Base-by-base conservation (phyloP, 2,113 vertebrate species). In the Heterotis niloticus region DNA sequence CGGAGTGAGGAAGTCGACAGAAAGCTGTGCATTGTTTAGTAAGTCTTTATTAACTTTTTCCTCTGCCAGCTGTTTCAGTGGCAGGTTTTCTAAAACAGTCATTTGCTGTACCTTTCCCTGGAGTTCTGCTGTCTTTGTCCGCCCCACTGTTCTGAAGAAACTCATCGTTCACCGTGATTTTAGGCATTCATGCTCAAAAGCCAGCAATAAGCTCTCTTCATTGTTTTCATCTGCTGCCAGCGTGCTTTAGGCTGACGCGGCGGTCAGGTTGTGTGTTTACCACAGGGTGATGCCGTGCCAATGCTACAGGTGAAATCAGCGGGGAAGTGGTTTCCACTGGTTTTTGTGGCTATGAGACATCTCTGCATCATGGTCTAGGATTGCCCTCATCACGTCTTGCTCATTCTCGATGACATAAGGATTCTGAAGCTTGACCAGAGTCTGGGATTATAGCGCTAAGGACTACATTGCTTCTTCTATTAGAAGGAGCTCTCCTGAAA, bases 331-430 rank as follows among this genome's bases (percentile, higher is more conserved):
- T 56, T 29, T 68, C n/a, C n/a, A n/a, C n/a, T 78, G 29, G 64
- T 29, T 17, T 78, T 78, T 78, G 13, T 78, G 13, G 26, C 76
- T 57, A 64, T 54, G 57, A 64, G 64, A 56, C 28, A 11, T 57
- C 51, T 24, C 51, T 26, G 51, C 51, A 29, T 26, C 64, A 29
- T 4, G 10, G 23, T 24, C 64, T 18, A 11, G 54, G 44, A 26
- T 67, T 77, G 64, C 24, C 64, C 12, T 76, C 14, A 44, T 44
- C 3, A 44, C 23, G 9, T 10, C 29, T 54, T 34, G 12, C 14
- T 20, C 64, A 66, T 70, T 10, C 13, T 28, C 52, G n/a, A 72
- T 1, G 20, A 51, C 20, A 72, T 7, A 44, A 44, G 34, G 34
- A 44, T 44, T 44, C 7, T 44, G 34, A 54, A 54, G 18, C 44